Evolutionary conservation across 2,888 invertebrate genomes (phyloP).

Genomic region (Agonopterix heracliana): DNA sequence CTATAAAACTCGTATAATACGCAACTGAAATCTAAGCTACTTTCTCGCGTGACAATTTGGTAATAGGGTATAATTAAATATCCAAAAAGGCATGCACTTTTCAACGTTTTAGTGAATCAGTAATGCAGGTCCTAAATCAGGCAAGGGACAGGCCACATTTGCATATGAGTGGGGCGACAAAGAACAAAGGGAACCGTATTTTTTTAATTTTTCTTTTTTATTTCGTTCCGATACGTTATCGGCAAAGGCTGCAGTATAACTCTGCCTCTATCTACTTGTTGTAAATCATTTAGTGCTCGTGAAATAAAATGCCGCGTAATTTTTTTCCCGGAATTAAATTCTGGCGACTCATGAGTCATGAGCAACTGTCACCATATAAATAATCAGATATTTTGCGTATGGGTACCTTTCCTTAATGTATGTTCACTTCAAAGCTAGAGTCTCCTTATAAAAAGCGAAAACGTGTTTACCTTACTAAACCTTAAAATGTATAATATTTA

Average conservation of each 20-base stretch:
- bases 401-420: no score
- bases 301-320: slow-evolving; percentile 9
- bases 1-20: no score
- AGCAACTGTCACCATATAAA: no score
- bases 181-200: slow-evolving; percentile 56
- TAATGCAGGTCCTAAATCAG: slow-evolving; percentile 64
- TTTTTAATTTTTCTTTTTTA: slow-evolving; percentile 24
- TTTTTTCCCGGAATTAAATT: background rate
- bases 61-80: no score
- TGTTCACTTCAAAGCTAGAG: no score
- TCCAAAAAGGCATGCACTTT: slow-evolving; percentile 32
- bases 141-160: slow-evolving; percentile 48
- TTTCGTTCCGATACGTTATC: slow-evolving; percentile 54
- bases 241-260: slow-evolving; percentile 45
- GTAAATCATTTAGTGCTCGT: slow-evolving; percentile 47
- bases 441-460: no score
- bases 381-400: no score
- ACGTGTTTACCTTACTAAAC: no score
- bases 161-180: slow-evolving; percentile 69
- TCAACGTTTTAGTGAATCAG: slow-evolving; percentile 49
- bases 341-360: background rate
- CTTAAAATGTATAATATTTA: no score
- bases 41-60: no score
- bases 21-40: no score
- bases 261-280: slow-evolving; percentile 42